Base-by-base conservation (phyloP, 2,888 invertebrate species). In the Cynaeus angustus region DNA sequence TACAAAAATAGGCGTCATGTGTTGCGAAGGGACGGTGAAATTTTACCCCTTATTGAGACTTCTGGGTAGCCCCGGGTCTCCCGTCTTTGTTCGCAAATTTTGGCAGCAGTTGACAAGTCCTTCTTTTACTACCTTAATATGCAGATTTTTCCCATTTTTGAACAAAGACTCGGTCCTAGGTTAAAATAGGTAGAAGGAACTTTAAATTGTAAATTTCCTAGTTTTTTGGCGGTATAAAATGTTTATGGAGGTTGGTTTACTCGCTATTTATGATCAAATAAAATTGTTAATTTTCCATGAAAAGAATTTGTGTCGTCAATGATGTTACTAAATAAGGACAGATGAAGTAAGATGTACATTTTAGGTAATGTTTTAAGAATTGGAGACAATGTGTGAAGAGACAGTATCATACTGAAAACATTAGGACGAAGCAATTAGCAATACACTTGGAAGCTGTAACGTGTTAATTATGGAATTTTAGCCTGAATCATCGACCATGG, bases 1-100 rank as follows among this genome's bases (percentile, higher is more conserved):
- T 41, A 52, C 38, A 41, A 52, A 50, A 52, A 62, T 61, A 61
- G 61, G 7, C 61, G 12, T 45, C 61, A 61, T 48, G n/a, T 61
- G 61, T 16, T 9, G n/a, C n/a, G n/a, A n/a, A 58, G 28, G 45
- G 28, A n/a, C 9, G 41, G 7, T 3, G 3, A 41, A 41, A 41
- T 41, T n/a, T 12, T 2, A 6, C 41, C 41, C 41, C 37, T 37
- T 21, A 21, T 41, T 41, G 41, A 12, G 37, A 37, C n/a, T 37
- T 37, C 7, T n/a, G 37, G 37, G 3, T 37, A 3, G 37, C 9
- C 4, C 21, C 37, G 37, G 37, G 37, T 37, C 3, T 1, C 0
- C 41, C 5, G 13, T n/a, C 41, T 41, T 41, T n/a, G 12, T n/a
- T 5, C 4, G 41, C 12, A 38, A 55, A 38, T 55, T 55, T 38